A percentile compares a stretch with the other conserved stretches of the same genome.
These are phyloP conservation scores for Jacana jacana DNA, from an alignment of 2,113 vertebrate species.

Conservation along the genomic window DNA sequence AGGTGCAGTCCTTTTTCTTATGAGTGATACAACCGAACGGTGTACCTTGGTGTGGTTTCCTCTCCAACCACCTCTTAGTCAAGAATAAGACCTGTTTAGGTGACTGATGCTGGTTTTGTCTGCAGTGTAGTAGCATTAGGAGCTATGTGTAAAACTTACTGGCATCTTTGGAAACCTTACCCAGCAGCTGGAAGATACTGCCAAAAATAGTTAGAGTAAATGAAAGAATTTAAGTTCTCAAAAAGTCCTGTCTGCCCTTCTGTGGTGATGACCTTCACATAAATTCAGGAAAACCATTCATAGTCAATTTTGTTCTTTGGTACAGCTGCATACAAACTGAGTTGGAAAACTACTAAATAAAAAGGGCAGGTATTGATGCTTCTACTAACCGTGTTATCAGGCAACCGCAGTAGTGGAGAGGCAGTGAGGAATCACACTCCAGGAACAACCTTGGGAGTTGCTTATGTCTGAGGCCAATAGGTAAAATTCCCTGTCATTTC, in stretches of 20 bases:
- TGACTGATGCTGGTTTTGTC: background rate
- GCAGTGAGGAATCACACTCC: background rate
- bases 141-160: background rate
- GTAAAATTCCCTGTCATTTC: background rate
- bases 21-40: background rate
- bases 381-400: rapidly evolving
- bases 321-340: background rate
- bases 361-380: background rate
- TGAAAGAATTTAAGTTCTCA: background rate
- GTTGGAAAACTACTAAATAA: background rate
- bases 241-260: background rate
- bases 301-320: background rate
- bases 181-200: background rate
- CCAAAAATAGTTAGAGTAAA: background rate
- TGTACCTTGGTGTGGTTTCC: background rate
- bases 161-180: background rate
- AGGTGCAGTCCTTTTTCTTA: background rate
- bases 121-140: background rate
- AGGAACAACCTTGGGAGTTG: rapidly evolving
- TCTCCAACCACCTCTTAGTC: background rate
- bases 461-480: rapidly evolving
- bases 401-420: rapidly evolving
- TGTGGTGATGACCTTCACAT: background rate
- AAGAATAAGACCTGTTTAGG: background rate
- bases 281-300: background rate